phyloP scores from a whole-genome alignment of 2,113 vertebrate species.

The Setophaga coronata region DNA sequence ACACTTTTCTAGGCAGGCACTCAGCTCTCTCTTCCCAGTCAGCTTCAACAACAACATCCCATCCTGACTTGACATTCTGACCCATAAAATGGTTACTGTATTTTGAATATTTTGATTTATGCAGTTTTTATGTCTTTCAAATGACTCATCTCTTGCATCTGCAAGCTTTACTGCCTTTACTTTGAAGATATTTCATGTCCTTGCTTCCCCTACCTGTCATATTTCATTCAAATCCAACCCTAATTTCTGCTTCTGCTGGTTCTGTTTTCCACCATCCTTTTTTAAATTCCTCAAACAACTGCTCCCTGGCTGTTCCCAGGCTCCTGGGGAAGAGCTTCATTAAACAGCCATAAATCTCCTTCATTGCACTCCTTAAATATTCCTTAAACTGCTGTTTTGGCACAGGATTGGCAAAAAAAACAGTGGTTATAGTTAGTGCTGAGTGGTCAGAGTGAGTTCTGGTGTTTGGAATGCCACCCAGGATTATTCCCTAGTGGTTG shows the following conservation, averaged over 20 bases:
- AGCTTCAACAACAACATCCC: neutral
- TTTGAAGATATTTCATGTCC: neutral
- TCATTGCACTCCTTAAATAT: neutral
- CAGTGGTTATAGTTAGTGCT: neutral
- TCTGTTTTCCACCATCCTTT: neutral
- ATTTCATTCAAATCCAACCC: neutral
- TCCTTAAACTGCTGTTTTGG: neutral
- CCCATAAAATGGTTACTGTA: neutral
- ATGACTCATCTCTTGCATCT: neutral
- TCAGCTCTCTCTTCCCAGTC: neutral
- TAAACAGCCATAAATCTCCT: neutral
- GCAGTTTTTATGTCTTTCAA: neutral
- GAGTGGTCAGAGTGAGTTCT: neutral
- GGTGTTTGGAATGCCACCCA: neutral
- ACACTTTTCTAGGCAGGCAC: neutral
- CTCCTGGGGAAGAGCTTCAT: constrained; percentile 1
- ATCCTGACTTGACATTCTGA: neutral
- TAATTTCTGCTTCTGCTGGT: neutral
- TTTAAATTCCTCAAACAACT: neutral
- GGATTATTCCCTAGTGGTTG: neutral
- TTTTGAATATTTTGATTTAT: constrained; percentile 12
- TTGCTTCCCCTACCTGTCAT: neutral
- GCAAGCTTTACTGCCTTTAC: neutral
- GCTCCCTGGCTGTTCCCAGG: neutral
- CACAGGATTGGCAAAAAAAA: neutral